These are phyloP conservation scores for Apostichopus parvimensis DNA, from an alignment of 35 echinoderm and acorn worm genomes.

Conservation along the genomic window DNA sequence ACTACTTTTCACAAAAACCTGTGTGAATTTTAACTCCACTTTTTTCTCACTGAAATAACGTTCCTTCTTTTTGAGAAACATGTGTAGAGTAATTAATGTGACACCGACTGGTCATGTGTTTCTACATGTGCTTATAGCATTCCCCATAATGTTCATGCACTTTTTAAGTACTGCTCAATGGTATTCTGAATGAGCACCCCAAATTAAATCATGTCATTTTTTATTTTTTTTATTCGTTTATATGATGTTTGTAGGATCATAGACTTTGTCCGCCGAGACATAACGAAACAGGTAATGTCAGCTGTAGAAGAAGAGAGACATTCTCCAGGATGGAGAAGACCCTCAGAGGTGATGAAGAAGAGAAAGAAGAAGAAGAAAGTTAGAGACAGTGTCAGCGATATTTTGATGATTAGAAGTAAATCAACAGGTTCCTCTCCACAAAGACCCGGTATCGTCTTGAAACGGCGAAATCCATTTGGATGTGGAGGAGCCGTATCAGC, in stretches of 20 bases:
- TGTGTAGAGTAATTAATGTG: too few relatives aligned
- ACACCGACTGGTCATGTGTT: too few relatives aligned
- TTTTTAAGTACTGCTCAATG: too few relatives aligned
- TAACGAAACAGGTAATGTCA: conserved; percentile 1
- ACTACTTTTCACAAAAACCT: too few relatives aligned
- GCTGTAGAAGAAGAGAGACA: not conserved
- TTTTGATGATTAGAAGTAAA: not conserved
- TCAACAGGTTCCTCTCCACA: not conserved
- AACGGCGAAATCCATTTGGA: conserved; percentile 40
- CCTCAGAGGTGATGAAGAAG: conserved; percentile 46
- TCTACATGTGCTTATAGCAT: too few relatives aligned
- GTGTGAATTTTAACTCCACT: too few relatives aligned
- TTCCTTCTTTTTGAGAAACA: too few relatives aligned
- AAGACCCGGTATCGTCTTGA: conserved; percentile 42
- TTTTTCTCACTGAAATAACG: too few relatives aligned
- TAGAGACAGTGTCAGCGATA: not conserved
- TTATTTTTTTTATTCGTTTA: not conserved
- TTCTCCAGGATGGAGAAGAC: conserved; percentile 40
- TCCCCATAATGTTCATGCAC: too few relatives aligned
- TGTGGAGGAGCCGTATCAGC: conserved; percentile 23
- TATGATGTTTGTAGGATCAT: not conserved
- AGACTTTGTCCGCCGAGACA: not conserved
- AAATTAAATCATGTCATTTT: too few relatives aligned
- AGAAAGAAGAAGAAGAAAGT: conserved; percentile 31
- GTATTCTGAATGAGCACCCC: too few relatives aligned